Conservation (phyloP, 2,888 invertebrate genomes). For the Drosophila paranaensis region DNA sequence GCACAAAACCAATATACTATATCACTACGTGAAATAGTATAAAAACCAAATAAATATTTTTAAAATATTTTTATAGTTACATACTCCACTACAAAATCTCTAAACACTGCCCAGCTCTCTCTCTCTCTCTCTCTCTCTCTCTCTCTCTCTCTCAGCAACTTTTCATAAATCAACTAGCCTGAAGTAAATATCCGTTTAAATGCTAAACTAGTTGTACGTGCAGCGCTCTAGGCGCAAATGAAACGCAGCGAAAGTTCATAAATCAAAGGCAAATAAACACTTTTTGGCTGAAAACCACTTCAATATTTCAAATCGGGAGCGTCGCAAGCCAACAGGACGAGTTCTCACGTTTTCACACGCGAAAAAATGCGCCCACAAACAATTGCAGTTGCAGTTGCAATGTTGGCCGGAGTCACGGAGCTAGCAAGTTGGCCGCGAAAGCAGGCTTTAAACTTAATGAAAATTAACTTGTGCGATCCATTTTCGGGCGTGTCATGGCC, state of each 20-base stretch:
- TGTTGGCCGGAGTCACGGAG: slow-evolving; percentile 3
- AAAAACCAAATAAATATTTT: too few relatives aligned
- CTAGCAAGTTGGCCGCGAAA: slow-evolving; percentile 20
- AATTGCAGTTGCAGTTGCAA: slow-evolving; percentile 3
- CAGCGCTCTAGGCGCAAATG: neutral
- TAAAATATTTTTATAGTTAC: too few relatives aligned
- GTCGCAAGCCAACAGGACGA: slow-evolving; percentile 18
- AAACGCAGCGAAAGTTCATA: slow-evolving; percentile 36
- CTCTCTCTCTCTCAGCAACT: neutral
- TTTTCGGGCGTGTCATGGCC: slow-evolving; percentile 26
- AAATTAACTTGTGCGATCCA: slow-evolving; percentile 71
- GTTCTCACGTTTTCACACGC: slow-evolving; percentile 36
- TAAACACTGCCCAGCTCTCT: neutral
- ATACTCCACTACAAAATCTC: neutral
- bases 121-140: neutral
- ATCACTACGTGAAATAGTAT: too few relatives aligned
- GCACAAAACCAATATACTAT: too few relatives aligned
- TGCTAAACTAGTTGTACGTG: slow-evolving; percentile 22
- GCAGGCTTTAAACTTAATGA: slow-evolving; percentile 62
- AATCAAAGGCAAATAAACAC: slow-evolving; percentile 55
- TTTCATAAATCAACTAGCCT: slow-evolving; percentile 15
- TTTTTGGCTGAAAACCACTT: slow-evolving; percentile 57
- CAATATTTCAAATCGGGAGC: slow-evolving; percentile 61
- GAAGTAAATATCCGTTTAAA: slow-evolving; percentile 23
- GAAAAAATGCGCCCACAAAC: slow-evolving; percentile 16